Evolutionary conservation across 2,797 vertebrate genomes (phyloP).

Genomic region (Galago senegalensis): DNA sequence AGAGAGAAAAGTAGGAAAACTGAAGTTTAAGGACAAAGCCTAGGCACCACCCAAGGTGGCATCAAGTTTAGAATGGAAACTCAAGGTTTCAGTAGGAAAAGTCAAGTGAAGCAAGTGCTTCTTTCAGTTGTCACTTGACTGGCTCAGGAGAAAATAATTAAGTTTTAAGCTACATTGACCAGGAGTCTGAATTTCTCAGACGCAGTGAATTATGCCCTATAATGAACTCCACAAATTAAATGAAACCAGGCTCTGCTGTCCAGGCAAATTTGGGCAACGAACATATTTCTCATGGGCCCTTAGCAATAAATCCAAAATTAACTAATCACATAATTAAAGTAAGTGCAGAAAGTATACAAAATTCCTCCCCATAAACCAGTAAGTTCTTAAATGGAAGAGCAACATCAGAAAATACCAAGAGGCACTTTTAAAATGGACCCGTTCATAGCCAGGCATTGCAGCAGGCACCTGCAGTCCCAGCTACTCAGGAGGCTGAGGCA

Average conservation of each 20-base stretch:
- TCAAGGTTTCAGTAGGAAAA: background rate
- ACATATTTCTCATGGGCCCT: constrained; percentile 36
- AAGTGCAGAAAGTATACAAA: constrained; percentile 33
- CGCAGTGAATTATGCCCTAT: constrained; percentile 52
- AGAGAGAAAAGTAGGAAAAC: background rate
- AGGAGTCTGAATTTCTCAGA: constrained; percentile 66
- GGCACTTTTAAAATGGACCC: constrained; percentile 49
- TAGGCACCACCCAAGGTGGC: background rate
- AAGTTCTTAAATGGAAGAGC: background rate
- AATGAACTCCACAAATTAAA: constrained; percentile 69
- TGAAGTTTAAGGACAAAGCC: background rate
- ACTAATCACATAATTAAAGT: constrained; percentile 57
- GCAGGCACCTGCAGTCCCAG: no score
- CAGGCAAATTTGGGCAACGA: constrained; percentile 19
- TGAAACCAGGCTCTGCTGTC: constrained; percentile 56
- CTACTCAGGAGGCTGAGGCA: no score
- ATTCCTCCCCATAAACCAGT: background rate
- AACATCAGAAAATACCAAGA: background rate
- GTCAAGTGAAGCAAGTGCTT: background rate
- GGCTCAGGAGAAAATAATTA: constrained; percentile 61
- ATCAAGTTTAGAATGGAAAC: background rate
- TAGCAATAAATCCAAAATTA: constrained; percentile 56
- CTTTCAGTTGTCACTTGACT: constrained; percentile 47
- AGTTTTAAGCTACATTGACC: constrained; percentile 47
- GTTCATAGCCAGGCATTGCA: background rate